A percentile compares a stretch with the other conserved stretches of the same genome.
Evolutionary conservation across 2,797 vertebrate genomes (phyloP).

Genomic region (Ibycter americanus): DNA sequence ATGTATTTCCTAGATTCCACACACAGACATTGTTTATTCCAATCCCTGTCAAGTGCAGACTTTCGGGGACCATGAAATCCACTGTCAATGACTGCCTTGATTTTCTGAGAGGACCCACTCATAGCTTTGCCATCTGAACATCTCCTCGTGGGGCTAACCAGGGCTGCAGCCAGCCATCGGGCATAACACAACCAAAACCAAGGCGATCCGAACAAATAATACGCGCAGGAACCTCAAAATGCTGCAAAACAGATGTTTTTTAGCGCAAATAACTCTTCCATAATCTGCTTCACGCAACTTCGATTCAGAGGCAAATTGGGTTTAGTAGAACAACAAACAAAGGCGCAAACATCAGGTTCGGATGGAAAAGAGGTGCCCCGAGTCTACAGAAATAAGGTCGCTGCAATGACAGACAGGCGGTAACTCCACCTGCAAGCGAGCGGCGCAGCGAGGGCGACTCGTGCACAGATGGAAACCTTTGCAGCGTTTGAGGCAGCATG

Average conservation of each 20-base stretch:
- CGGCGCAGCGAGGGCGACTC: not conserved
- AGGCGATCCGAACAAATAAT: not conserved
- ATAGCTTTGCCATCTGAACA: not conserved
- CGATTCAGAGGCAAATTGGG: not conserved
- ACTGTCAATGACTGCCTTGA: not conserved
- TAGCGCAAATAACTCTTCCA: not conserved
- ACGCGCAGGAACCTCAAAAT: not conserved
- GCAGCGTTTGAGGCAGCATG: not conserved
- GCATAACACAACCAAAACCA: not conserved
- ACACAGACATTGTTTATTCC: not conserved
- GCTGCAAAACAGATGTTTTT: not conserved
- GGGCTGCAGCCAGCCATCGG: not conserved
- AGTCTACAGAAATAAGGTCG: conserved; percentile 16
- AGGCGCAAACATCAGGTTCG: not conserved
- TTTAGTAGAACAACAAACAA: not conserved
- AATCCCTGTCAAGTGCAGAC: not conserved
- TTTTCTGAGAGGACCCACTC: not conserved
- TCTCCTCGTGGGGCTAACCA: not conserved
- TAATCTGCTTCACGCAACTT: not conserved
- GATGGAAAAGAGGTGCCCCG: not conserved
- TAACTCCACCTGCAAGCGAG: not conserved
- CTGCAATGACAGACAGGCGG: not conserved
- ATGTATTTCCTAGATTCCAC: not conserved
- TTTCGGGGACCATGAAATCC: not conserved
- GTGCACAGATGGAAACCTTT: conserved; percentile 42